Evolutionary conservation across 1,140 invertebrate genomes (phyloP).

Genomic region (Drosophila repleta): DNA sequence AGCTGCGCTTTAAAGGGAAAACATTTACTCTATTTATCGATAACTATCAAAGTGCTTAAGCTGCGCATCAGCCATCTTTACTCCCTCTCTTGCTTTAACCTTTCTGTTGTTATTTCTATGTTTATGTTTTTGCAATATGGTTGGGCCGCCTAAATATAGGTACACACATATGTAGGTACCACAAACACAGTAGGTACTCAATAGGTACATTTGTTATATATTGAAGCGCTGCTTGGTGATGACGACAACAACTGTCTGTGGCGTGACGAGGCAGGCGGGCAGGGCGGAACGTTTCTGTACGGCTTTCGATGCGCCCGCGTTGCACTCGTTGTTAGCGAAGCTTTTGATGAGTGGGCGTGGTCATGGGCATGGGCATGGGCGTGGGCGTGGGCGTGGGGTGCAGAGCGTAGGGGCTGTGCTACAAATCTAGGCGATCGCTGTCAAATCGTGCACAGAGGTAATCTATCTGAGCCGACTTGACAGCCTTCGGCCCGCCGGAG

Average conservation of each 20-base stretch:
- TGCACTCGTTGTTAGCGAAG: conserved; percentile 55
- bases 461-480: conserved; percentile 40
- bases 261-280: conserved; percentile 11
- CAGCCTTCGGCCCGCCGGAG: conserved; percentile 18
- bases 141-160: background rate
- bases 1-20: background rate
- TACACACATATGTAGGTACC: conserved; percentile 1
- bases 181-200: background rate
- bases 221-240: conserved; percentile 27
- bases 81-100: conserved; percentile 20
- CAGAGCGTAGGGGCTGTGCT: background rate
- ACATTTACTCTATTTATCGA: too few species aligned
- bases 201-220: background rate
- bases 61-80: too few species aligned
- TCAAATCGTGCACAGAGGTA: conserved; percentile 37
- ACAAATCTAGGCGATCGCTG: conserved; percentile 33
- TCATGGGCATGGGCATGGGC: background rate
- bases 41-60: too few species aligned
- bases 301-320: conserved; percentile 22
- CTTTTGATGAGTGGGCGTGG: conserved; percentile 36
- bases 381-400: background rate
- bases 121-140: background rate
- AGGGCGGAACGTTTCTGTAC: conserved; percentile 16
- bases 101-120: conserved; percentile 5
- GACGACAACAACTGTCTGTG: conserved; percentile 37